Evolutionary conservation across 2,888 invertebrate species (phyloP).

Genomic region (Cataglyphis cursor): DNA sequence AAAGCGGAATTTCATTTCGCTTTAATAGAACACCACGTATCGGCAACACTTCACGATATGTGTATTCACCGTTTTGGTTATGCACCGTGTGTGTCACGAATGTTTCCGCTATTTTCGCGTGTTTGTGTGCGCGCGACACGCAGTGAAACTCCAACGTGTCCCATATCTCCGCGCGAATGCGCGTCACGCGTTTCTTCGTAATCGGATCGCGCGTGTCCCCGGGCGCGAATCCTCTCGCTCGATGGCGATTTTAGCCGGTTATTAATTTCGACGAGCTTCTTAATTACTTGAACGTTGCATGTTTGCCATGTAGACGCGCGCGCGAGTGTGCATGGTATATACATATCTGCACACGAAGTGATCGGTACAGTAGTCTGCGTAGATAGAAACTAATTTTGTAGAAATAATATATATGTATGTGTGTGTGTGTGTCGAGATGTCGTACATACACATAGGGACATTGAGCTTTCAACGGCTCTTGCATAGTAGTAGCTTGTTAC

Average conservation of each 20-base stretch:
- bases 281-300: constrained; percentile 8
- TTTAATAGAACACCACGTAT: constrained; percentile 82
- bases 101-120: constrained; percentile 21
- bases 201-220: constrained; percentile 3
- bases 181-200: constrained; percentile 26
- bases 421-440: constrained; percentile 8
- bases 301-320: not conserved
- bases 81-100: not conserved
- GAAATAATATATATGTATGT: not conserved
- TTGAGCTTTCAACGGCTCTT: constrained; percentile 25
- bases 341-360: not conserved
- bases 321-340: not conserved
- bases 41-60: constrained; percentile 39
- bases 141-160: not conserved
- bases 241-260: not conserved
- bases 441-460: not conserved
- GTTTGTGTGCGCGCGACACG: not conserved
- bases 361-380: constrained; percentile 8
- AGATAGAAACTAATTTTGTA: constrained; percentile 32
- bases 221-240: not conserved
- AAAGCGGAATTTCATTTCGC: constrained; percentile 82
- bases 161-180: not conserved
- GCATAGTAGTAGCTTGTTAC: constrained; percentile 10
- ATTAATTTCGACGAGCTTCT: constrained; percentile 28
- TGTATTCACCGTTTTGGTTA: not conserved